A percentile compares a stretch with the other conserved stretches of the same genome.
phyloP scores from a whole-genome alignment of 1,140 invertebrate genomes.

The Drosophila dunni region DNA sequence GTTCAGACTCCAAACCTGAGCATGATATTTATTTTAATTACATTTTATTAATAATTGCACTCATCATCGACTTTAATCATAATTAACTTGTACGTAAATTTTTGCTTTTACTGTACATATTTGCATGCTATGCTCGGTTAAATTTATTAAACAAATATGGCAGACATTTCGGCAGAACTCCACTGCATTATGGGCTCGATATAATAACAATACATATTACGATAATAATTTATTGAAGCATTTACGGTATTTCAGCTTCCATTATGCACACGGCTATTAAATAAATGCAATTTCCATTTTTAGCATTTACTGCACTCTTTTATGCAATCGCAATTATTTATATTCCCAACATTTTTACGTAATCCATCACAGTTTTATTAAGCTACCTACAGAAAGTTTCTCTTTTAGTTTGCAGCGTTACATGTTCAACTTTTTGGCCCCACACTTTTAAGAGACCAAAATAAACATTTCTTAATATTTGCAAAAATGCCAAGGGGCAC shows the following conservation, averaged over 20 bases:
- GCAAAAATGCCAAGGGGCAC: slow-evolving; percentile 31
- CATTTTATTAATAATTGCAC: slow-evolving; percentile 12
- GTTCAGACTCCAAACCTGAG: neutral
- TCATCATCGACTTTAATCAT: neutral
- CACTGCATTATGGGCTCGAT: too few relatives aligned
- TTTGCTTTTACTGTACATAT: too few relatives aligned
- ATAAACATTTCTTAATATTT: slow-evolving; percentile 38
- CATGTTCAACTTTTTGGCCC: neutral
- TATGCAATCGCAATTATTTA: too few relatives aligned
- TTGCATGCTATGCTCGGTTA: too few relatives aligned
- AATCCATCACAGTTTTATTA: neutral
- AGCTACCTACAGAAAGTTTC: neutral
- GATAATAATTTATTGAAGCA: too few relatives aligned
- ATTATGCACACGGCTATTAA: too few relatives aligned
- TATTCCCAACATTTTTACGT: neutral
- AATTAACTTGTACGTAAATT: neutral
- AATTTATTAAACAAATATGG: too few relatives aligned
- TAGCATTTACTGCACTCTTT: too few relatives aligned
- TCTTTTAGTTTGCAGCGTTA: neutral
- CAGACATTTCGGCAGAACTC: too few relatives aligned
- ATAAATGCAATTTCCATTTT: too few relatives aligned
- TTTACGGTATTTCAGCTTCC: too few relatives aligned
- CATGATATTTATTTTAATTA: slow-evolving; percentile 24
- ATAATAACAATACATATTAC: too few relatives aligned
- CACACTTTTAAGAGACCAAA: slow-evolving; percentile 7